These are phyloP conservation scores for Palythoa heliodiscus DNA, from an alignment of 92 coral and sea anemone species.

Conservation along the genomic window DNA sequence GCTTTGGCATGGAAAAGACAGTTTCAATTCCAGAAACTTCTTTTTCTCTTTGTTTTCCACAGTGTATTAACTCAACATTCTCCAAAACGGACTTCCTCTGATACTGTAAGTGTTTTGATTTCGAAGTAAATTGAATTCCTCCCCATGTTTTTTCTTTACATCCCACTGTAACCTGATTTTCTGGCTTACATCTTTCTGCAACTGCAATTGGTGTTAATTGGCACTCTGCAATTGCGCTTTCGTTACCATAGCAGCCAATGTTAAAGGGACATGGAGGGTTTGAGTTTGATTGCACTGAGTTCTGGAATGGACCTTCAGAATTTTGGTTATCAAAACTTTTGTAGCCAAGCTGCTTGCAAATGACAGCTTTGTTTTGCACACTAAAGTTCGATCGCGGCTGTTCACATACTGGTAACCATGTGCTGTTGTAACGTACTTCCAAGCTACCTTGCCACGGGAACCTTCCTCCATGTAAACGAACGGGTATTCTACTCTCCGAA, in stretches of 20 bases:
- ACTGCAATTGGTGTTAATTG: neutral
- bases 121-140: conserved; percentile 49
- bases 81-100: conserved; percentile 47
- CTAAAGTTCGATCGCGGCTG: neutral
- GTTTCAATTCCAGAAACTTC: conserved; percentile 59
- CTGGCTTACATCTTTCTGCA: neutral
- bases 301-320: neutral
- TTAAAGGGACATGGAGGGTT: conserved; percentile 44
- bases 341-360: conserved; percentile 67
- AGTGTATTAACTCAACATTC: conserved; percentile 54
- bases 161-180: conserved; percentile 14
- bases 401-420: conserved; percentile 55
- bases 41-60: conserved; percentile 55
- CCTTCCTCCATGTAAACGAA: conserved; percentile 56
- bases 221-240: conserved; percentile 51
- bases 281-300: neutral
- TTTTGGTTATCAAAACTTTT: neutral
- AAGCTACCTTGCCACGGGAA: conserved; percentile 71
- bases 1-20: conserved; percentile 37
- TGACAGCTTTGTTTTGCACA: neutral
- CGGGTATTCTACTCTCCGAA: conserved; percentile 16
- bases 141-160: conserved; percentile 67
- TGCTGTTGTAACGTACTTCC: conserved; percentile 43
- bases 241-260: conserved; percentile 61
- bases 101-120: conserved; percentile 8